Base-by-base conservation (phyloP, 1,140 invertebrate genomes). In the Ruditapes philippinarum region DNA sequence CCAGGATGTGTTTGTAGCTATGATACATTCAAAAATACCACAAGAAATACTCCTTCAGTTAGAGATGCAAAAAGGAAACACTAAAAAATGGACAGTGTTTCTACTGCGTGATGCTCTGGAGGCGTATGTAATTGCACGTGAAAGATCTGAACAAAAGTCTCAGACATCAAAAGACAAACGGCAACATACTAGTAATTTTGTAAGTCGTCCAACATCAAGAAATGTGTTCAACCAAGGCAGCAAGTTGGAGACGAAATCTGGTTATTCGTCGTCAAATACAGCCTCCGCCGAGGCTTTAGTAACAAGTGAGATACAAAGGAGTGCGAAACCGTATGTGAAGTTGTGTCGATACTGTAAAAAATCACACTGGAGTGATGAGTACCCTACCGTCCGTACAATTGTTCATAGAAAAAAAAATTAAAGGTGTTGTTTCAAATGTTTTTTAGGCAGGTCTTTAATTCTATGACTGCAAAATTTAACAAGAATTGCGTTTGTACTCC, bases 361-460 rank as follows among this genome's bases (percentile, higher is more conserved):
- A 33, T 14, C 4, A 11, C 76, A 79, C 25, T 54, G 42, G 76
- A 79, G 76, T 54, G 76, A 79, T 42, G 76, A 79, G 33, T 54
- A 49, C 40, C 51, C 12, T 5, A 14, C 28, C 28, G 9, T 9
- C n/a, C 14, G 31, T 7, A 74, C 70, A 11, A 14, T 74, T 11
- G 1, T 1, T n/a, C 14, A 74, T 42, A 4, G 70, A 74, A 74
- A 28, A 11, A 19, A n/a, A 54, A 3, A 54, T 1, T 54, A 54
- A 57, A 49, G 76, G 31, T 31, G 76, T 79, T 79, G 76, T 79
- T 79, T 79, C 28, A 38, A 25, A 36, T 74, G 36, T n/a, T 42
- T n/a, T 74, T 36, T 42, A 74, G 31, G 2, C 25, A 42, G 70
- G 38, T 19, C 70, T 42, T 28, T 14, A 28, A 25, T 40, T n/a